These are phyloP conservation scores for Monodelphis domestica DNA, from an alignment of 2,797 vertebrate genomes.

Conservation along the genomic window DNA sequence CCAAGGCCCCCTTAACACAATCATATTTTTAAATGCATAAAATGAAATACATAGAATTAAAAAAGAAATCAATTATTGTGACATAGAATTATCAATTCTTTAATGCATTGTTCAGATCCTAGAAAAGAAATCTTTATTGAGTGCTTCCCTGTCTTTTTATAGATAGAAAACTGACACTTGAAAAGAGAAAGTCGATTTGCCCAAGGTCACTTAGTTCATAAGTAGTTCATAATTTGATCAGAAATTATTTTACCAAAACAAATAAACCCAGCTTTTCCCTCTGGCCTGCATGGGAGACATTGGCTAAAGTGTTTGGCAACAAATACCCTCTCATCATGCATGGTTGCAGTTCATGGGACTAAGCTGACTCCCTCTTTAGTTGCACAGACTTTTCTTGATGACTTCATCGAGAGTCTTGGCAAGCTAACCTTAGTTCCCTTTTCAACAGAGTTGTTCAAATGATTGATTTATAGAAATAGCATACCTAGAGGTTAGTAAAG, in stretches of 20 bases:
- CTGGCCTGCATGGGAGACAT: background rate
- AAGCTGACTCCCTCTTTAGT: background rate
- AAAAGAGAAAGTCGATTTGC: background rate
- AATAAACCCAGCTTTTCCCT: background rate
- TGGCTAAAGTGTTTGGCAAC: background rate
- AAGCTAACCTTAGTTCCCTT: background rate
- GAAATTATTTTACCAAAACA: background rate
- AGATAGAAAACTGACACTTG: background rate
- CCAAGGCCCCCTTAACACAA: background rate
- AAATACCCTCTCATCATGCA: background rate
- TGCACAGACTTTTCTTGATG: background rate
- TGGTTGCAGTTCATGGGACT: background rate
- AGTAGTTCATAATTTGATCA: background rate
- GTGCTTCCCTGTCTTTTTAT: background rate
- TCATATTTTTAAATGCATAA: background rate
- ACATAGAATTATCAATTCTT: background rate
- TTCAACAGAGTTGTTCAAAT: background rate
- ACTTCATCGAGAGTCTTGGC: background rate
- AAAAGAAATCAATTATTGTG: background rate
- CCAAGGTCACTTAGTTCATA: background rate
- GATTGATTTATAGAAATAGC: background rate
- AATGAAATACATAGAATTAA: background rate
- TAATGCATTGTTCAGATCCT: background rate
- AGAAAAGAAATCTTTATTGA: background rate
- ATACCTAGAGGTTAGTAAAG: background rate